Evolutionary conservation across 2,888 invertebrate genomes (phyloP).

Genomic region (Achlya flavicornis): DNA sequence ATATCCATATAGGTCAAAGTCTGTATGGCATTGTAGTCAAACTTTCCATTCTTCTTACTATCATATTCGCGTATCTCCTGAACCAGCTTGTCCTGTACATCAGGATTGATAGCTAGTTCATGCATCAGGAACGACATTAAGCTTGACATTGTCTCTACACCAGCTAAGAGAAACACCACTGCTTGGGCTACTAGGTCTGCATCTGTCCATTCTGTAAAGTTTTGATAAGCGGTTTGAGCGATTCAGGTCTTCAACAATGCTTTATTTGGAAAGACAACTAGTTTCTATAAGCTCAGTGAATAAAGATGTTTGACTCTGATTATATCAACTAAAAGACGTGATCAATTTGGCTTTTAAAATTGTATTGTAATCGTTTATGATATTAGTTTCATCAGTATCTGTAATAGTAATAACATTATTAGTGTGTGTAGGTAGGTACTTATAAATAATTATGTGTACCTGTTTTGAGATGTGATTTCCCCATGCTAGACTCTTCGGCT

Average conservation of each 20-base stretch:
- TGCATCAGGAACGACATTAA: conserved; percentile 33
- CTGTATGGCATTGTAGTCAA: conserved; percentile 57
- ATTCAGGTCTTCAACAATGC: no score
- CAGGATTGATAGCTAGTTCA: conserved; percentile 42
- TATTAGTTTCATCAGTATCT: no score
- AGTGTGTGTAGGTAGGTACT: neutral
- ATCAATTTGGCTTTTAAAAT: no score
- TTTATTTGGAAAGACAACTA: no score
- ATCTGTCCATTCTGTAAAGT: conserved; percentile 31
- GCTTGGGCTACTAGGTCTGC: conserved; percentile 37
- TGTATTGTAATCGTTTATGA: no score
- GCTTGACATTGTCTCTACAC: conserved; percentile 39
- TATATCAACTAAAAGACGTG: no score
- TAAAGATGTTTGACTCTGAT: no score
- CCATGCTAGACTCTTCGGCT: conserved; percentile 46
- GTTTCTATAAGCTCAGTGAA: no score
- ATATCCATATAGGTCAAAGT: conserved; percentile 46
- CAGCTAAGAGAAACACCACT: conserved; percentile 36
- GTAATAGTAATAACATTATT: no score
- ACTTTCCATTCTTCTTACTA: conserved; percentile 49
- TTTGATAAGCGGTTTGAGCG: no score
- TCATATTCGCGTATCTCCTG: conserved; percentile 40
- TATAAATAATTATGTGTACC: neutral
- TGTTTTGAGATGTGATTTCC: conserved; percentile 12
- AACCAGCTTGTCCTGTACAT: conserved; percentile 38